phyloP scores from a whole-genome alignment of 1,140 invertebrate genomes.

The Drosophila watanabei region DNA sequence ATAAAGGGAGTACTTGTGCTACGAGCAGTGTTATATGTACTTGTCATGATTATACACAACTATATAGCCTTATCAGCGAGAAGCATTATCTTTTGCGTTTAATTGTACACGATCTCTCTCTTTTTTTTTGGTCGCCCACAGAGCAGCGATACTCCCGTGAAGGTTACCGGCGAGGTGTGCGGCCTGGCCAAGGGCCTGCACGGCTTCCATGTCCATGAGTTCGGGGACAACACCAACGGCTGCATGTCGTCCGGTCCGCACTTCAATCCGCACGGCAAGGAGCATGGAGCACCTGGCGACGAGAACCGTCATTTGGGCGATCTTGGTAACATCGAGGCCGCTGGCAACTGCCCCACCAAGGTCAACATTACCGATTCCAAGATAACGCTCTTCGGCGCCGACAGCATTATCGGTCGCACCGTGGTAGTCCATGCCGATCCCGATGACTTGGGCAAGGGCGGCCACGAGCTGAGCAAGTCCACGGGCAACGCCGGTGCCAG shows the following conservation, averaged over 20 bases:
- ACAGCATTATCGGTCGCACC: constrained; percentile 95
- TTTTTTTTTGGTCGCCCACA: constrained; percentile 56
- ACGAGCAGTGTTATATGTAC: background rate
- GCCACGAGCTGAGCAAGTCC: constrained; percentile 96
- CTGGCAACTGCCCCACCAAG: constrained; percentile 89
- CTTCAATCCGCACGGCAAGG: constrained; percentile 95
- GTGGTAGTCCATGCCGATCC: constrained; percentile 96
- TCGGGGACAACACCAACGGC: constrained; percentile 98
- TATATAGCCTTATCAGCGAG: constrained; percentile 44
- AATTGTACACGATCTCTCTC: background rate
- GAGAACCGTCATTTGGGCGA: constrained; percentile 94
- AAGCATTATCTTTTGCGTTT: constrained; percentile 20
- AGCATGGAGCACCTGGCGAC: constrained; percentile 94
- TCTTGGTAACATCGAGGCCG: constrained; percentile 95
- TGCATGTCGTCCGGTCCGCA: constrained; percentile 98
- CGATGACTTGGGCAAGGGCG: constrained; percentile 97
- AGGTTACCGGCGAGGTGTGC: constrained; percentile 90
- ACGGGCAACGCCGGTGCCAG: constrained; percentile 99
- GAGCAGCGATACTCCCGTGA: constrained; percentile 87
- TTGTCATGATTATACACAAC: constrained; percentile 18
- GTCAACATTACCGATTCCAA: constrained; percentile 91
- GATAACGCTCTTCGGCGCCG: constrained; percentile 91
- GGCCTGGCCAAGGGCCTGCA: constrained; percentile 91
- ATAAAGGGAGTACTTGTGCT: background rate
- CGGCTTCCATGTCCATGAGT: constrained; percentile 98